Evolutionary conservation across 2,888 invertebrate species (phyloP).

Genomic region (Lepidonotus clava): DNA sequence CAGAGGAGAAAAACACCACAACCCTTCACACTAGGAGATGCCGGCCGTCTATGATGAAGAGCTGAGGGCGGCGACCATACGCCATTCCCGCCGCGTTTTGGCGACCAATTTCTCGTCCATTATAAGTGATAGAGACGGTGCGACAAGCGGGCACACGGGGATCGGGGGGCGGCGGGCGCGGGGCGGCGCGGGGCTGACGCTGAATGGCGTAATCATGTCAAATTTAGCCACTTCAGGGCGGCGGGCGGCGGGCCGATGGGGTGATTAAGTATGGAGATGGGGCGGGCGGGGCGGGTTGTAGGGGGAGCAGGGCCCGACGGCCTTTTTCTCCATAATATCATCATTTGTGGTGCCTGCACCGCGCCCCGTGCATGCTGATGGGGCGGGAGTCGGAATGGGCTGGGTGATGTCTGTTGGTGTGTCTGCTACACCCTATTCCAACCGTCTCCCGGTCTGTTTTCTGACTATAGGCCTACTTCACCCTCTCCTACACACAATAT

Average conservation of each 20-base stretch:
- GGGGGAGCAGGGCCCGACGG: neutral
- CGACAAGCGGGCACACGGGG: neutral
- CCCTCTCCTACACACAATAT: too few relatives aligned
- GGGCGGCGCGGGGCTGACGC: neutral
- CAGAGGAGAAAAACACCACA: too few relatives aligned
- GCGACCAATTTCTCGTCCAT: constrained; percentile 20
- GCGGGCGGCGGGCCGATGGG: neutral
- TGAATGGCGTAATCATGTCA: constrained; percentile 54
- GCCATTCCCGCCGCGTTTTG: neutral
- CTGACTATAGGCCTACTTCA: too few relatives aligned
- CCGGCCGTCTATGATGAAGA: too few relatives aligned
- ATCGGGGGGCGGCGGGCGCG: neutral
- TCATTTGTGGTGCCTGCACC: constrained; percentile 27
- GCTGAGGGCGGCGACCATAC: neutral
- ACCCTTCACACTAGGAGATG: too few relatives aligned
- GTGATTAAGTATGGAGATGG: constrained; percentile 31
- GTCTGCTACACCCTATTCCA: too few relatives aligned
- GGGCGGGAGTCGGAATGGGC: too few relatives aligned
- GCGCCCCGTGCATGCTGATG: constrained; percentile 22
- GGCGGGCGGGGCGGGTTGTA: neutral
- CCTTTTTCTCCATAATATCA: constrained; percentile 50
- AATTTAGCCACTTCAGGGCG: constrained; percentile 46
- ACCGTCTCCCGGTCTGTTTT: too few relatives aligned
- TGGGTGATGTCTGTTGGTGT: too few relatives aligned
- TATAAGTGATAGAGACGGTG: constrained; percentile 6